A percentile compares a stretch with the other conserved stretches of the same genome.
Conservation (phyloP, 2,888 invertebrate species). For the Horisme vitalbata region DNA sequence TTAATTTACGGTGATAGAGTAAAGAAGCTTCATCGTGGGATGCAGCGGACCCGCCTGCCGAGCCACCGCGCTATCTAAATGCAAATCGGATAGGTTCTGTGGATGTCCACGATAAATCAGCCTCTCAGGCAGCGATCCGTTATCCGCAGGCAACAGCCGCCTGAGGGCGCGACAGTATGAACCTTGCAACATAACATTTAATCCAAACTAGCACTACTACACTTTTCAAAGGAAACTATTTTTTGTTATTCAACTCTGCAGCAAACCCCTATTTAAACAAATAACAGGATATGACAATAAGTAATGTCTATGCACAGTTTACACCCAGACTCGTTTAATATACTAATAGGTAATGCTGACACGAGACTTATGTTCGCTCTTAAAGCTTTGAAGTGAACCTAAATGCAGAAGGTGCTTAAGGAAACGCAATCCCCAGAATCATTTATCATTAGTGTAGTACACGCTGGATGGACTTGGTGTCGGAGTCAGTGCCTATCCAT, state of each 20-base stretch:
- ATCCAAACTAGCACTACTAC: conserved; percentile 14
- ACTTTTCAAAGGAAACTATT: too few species aligned
- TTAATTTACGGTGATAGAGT: conserved; percentile 75
- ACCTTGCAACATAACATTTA: conserved; percentile 25
- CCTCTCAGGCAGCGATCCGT: conserved; percentile 61
- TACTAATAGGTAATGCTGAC: conserved; percentile 47
- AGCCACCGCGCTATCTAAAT: conserved; percentile 74
- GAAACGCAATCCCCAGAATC: conserved; percentile 49
- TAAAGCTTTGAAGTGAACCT: conserved; percentile 42
- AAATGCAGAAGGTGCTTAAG: conserved; percentile 50
- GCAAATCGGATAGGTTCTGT: conserved; percentile 81
- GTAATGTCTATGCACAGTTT: conserved; percentile 22
- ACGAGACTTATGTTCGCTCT: conserved; percentile 44
- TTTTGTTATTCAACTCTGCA: background rate
- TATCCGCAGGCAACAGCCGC: conserved; percentile 50
- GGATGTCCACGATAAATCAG: conserved; percentile 79
- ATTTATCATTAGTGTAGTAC: conserved; percentile 54
- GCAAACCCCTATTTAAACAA: background rate
- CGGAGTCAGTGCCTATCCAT: conserved; percentile 36
- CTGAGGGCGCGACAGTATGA: conserved; percentile 44
- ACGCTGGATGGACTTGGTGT: conserved; percentile 38
- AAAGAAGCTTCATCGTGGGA: conserved; percentile 43
- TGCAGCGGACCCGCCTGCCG: conserved; percentile 43
- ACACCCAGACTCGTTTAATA: too few species aligned
- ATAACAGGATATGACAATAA: conserved; percentile 9